Conservation (phyloP, 2,113 vertebrate genomes). For the Protobothrops mucrosquamatus region DNA sequence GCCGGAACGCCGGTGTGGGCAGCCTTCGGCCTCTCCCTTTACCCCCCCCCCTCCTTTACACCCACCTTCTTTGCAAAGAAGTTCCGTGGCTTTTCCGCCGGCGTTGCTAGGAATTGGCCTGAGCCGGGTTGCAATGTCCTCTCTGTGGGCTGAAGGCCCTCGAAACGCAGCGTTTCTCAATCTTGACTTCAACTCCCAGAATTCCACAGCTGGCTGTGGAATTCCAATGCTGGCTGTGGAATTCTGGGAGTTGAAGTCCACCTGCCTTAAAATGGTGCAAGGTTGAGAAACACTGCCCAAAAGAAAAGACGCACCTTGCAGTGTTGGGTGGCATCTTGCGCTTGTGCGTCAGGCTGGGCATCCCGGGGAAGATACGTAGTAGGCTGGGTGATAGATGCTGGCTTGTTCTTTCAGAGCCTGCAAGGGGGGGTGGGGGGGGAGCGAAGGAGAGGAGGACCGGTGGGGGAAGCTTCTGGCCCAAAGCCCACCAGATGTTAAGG, state of each 20-base stretch:
- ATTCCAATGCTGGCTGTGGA: no score
- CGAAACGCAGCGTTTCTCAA: no score
- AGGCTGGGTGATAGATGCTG: neutral
- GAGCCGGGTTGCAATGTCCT: neutral
- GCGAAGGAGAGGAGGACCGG: neutral
- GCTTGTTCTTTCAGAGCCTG: neutral
- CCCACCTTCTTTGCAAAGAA: neutral
- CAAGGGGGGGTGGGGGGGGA: neutral
- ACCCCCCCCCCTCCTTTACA: neutral
- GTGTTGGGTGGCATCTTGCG: neutral
- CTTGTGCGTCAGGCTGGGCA: neutral
- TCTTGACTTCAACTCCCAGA: no score
- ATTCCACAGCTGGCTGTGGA: no score
- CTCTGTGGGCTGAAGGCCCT: no score
- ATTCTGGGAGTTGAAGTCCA: no score
- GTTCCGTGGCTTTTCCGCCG: neutral
- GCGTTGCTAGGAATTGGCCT: neutral
- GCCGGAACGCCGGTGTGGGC: neutral
- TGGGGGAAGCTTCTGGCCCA: neutral
- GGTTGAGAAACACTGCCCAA: no score
- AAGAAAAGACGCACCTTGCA: neutral
- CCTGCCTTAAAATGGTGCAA: no score
- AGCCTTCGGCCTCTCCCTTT: no score
- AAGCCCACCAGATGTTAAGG: neutral
- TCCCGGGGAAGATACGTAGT: neutral